Base-by-base conservation (phyloP, 2,888 invertebrate species). In the Chirona hameri region DNA sequence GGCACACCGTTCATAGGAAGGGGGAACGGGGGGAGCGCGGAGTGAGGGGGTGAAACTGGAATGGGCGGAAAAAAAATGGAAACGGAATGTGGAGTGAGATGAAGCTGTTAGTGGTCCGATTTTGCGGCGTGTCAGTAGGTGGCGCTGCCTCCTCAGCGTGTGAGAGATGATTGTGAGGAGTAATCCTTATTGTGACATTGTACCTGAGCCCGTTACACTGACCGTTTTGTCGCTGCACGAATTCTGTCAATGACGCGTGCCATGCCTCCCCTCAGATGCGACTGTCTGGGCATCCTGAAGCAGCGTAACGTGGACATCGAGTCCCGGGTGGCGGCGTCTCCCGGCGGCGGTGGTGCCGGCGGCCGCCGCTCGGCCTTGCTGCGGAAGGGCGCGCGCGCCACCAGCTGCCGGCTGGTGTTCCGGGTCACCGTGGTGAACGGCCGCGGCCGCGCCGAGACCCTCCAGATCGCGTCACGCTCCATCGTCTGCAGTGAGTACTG, bases 241-340 rank as follows among this genome's bases (percentile, higher is more conserved):
- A 12, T 52, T 18, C 52, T 52, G 1, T 12, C 52, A 52, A 2
- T 52, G 52, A 12, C 52, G 52, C 18, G 52, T 52, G 12, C 52
- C 52, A 4, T 52, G 12, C 52, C 18, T 18, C 52, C 52, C n/a
- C 82, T 52, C 86, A 91, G 91, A 79, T 96, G 98, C 88, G 98
- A 99, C 90, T 98, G 98, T 90, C 97, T 99, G 83, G 98, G 98
- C 24, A 98, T 98, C 86, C 90, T 98, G 85, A 98, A 90, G 91
- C 96, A 97, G 88, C 91, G 98, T 85, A 98, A 98, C 89, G 97
- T 98, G 46, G 98, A 98, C 88, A 98, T 98, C 39, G 95, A 95
- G 87, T 94, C 95, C 88, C 90, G 97, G 84, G 95, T 96, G 88
- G 84, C 84, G 10, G 84, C 84, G 87, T 88, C 84, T 87, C 88